Conservation (phyloP, 92 coral and sea anemone genomes). For the Phymanthus crucifer region DNA sequence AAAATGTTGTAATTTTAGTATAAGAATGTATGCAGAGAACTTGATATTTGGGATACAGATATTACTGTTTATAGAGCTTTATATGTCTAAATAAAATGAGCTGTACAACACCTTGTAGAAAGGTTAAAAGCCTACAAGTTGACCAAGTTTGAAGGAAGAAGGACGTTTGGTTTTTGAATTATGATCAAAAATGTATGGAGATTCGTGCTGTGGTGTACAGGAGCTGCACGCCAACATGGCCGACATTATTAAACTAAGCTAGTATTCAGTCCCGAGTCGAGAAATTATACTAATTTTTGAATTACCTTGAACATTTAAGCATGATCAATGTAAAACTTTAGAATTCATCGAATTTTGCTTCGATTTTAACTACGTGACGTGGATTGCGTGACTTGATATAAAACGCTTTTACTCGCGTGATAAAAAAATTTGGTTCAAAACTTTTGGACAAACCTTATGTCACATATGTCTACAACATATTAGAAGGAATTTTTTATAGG, state of each 20-base stretch:
- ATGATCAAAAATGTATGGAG: slow-evolving; percentile 5
- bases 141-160: slow-evolving; percentile 1
- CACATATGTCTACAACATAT: slow-evolving; percentile 7
- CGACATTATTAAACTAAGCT: neutral
- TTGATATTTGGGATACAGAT: too few relatives aligned
- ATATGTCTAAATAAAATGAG: too few relatives aligned
- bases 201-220: neutral
- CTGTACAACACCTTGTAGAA: slow-evolving; percentile 5
- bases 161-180: slow-evolving; percentile 7
- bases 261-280: neutral
- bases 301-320: neutral
- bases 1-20: too few relatives aligned
- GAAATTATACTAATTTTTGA: neutral
- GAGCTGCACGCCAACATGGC: too few relatives aligned
- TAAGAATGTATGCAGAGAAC: too few relatives aligned
- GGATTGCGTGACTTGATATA: slow-evolving; percentile 3
- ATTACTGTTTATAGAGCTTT: too few relatives aligned
- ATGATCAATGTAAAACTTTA: slow-evolving; percentile 3
- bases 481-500: neutral
- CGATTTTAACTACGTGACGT: slow-evolving; percentile 3
- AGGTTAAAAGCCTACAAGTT: slow-evolving; percentile 1
- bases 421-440: neutral
- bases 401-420: neutral
- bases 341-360: slow-evolving; percentile 4
- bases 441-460: too few relatives aligned